A percentile compares a stretch with the other conserved stretches of the same genome.
Conservation (phyloP, 2,113 vertebrate species). For the Planiliza haematocheilus region DNA sequence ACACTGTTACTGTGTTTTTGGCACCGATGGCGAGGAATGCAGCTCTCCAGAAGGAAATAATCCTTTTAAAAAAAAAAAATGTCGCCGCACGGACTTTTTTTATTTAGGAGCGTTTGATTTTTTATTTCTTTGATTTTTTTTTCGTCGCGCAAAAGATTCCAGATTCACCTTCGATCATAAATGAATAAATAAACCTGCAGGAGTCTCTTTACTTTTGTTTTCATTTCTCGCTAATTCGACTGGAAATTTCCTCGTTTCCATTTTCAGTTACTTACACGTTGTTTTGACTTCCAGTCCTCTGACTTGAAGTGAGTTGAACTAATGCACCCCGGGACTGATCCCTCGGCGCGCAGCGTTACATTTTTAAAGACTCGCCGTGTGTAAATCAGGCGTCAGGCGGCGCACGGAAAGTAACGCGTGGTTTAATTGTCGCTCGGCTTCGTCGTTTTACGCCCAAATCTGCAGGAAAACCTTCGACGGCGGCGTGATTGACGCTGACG, state of each 20-base stretch:
- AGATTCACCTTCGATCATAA: background rate
- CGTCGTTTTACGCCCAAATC: too few relatives aligned
- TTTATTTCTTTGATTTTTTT: background rate
- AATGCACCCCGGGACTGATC: too few relatives aligned
- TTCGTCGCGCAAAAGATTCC: background rate
- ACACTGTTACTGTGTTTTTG: slow-evolving; percentile 18
- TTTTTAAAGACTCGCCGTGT: too few relatives aligned
- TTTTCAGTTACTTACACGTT: too few relatives aligned
- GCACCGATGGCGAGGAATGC: background rate
- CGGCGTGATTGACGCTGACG: background rate
- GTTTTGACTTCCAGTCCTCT: too few relatives aligned
- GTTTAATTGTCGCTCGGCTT: too few relatives aligned
- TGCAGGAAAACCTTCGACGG: background rate
- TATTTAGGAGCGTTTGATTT: slow-evolving; percentile 26
- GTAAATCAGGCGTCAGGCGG: too few relatives aligned
- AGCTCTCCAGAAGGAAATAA: slow-evolving; percentile 2
- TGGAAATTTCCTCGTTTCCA: background rate
- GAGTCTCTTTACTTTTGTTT: background rate
- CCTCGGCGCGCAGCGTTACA: too few relatives aligned
- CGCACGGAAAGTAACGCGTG: too few relatives aligned
- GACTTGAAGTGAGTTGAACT: too few relatives aligned
- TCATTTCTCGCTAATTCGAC: background rate
- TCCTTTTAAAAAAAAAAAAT: slow-evolving; percentile 13
- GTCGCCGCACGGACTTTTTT: slow-evolving; percentile 1
- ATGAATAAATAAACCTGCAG: background rate